phyloP scores from a whole-genome alignment of 2,113 vertebrate species.

The Oxygymnocypris stewartii region DNA sequence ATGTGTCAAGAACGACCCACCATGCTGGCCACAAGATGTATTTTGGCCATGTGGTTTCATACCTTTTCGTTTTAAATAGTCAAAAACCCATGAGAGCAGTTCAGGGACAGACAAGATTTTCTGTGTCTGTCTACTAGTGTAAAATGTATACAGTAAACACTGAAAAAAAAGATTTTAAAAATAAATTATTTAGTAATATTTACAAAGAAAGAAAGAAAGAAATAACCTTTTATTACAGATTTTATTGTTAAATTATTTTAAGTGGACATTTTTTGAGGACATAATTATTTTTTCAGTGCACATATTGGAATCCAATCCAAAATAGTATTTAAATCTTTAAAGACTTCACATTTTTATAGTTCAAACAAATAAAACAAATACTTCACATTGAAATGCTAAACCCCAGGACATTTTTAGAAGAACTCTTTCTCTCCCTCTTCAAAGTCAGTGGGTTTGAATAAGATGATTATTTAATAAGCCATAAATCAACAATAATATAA shows the following conservation, averaged over 20 bases:
- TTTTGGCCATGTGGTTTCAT: not conserved
- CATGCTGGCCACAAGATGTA: not conserved
- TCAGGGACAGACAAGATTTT: not conserved
- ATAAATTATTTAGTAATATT: no score
- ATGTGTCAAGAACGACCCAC: not conserved
- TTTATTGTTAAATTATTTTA: no score
- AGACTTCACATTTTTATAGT: not conserved
- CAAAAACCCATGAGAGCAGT: not conserved
- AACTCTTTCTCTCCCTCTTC: not conserved
- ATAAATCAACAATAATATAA: constrained; percentile 53
- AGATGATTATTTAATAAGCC: constrained; percentile 24
- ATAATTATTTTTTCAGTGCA: not conserved
- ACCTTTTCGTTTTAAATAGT: not conserved
- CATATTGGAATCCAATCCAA: not conserved
- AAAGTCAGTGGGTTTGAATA: not conserved
- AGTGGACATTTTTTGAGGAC: not conserved
- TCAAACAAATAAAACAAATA: not conserved
- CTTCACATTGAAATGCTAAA: not conserved
- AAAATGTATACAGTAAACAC: constrained; percentile 2
- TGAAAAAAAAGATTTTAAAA: no score
- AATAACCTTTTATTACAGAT: no score
- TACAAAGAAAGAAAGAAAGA: no score
- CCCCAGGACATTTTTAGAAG: not conserved
- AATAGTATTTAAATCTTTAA: not conserved
- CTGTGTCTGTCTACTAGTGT: not conserved